Conservation (phyloP, 2,797 vertebrate genomes). For the Acridotheres tristis region DNA sequence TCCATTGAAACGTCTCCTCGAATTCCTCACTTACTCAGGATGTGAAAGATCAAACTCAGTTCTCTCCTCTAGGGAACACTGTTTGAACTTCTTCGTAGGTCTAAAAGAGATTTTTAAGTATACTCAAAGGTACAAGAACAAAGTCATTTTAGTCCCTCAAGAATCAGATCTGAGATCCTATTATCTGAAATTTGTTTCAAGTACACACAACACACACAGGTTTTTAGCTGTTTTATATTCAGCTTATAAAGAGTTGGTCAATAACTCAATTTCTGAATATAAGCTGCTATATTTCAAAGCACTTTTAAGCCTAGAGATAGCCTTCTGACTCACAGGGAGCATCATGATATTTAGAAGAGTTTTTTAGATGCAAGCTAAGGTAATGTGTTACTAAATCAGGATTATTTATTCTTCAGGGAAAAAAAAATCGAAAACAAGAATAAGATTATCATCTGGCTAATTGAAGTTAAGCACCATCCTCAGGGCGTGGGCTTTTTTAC, state of each 20-base stretch:
- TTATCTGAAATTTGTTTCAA: not conserved
- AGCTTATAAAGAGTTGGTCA: not conserved
- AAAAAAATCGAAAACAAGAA: not conserved
- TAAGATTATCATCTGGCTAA: not conserved
- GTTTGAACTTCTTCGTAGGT: not conserved
- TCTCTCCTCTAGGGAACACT: not conserved
- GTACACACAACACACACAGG: not conserved
- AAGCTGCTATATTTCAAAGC: not conserved
- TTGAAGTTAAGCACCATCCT: not conserved
- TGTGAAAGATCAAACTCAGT: not conserved
- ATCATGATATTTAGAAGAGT: not conserved
- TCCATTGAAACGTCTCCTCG: not conserved
- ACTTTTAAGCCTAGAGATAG: not conserved
- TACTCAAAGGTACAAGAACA: not conserved
- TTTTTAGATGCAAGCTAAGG: not conserved
- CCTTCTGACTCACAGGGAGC: not conserved
- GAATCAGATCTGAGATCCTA: not conserved
- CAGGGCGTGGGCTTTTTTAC: not conserved
- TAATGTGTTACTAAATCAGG: not conserved
- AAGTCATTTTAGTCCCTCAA: not conserved
- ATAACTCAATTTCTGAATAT: not conserved
- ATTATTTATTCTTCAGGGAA: not conserved
- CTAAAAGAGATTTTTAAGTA: not conserved
- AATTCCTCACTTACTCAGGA: not conserved
- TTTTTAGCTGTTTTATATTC: not conserved